Evolutionary conservation across 2,113 vertebrate genomes (phyloP), one percentile per base, ranked within the genome.

Genomic region (Zapornia atra): DNA sequence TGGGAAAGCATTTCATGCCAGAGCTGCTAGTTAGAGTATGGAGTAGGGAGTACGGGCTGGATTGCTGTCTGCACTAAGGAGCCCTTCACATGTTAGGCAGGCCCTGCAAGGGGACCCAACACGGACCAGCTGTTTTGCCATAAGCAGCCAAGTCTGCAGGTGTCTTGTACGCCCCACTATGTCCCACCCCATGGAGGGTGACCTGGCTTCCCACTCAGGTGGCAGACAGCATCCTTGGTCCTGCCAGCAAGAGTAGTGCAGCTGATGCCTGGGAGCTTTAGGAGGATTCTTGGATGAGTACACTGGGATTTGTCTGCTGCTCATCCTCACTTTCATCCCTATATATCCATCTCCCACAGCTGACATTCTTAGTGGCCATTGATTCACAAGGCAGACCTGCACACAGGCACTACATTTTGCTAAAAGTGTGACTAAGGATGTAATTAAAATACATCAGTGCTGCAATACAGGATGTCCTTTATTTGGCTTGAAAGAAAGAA

Each of bases 161-260:
- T 40, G 28, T 20, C 15, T 5, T 38, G 12, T 20, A 7, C 3
- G 72, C 9, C 18, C 16, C 16, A 12, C 3, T 0, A 1, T 1
- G 17, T 1, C 29, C 8, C 4, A 79, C 20, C 34, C 34, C n/a
- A 25, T 0, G 0, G 34, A 51, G 12, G 12, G 38, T 54, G 31
- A 26, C 60, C 44, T 17, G 48, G 44, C 24, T 54, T 15, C 54
- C 65, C 36, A 6, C 29, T 19, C 46, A 25, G 21, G 5, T 46
- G 61, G 28, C 56, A 66, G 26, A 7, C 63, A 79, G 11, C 12
- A 56, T 0, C 1, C 1, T 5, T 64, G 36, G 42, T 60, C 24
- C 31, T 14, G 46, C 9, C 29, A 24, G 17, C 26, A 46, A 24
- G 15, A 70, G 9, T 25, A 26, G 15, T 1, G 22, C 26, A 25